These are phyloP conservation scores for Varanus salvator DNA, from an alignment of 2,113 vertebrate species.

Conservation along the genomic window DNA sequence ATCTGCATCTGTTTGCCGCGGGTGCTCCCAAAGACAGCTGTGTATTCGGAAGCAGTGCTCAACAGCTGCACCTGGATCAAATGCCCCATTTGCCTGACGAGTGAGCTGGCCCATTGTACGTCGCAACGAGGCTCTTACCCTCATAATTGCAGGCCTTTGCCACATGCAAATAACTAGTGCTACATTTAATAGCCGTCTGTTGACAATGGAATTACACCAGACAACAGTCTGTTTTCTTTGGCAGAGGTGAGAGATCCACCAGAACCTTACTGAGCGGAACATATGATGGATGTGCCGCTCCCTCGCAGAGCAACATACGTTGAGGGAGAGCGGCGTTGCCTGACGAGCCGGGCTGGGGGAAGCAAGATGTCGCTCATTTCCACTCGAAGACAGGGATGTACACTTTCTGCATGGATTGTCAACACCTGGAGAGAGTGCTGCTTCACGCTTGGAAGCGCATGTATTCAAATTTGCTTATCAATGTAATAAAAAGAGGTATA, in stretches of 20 bases:
- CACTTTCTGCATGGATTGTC: conserved; percentile 49
- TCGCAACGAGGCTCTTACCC: neutral
- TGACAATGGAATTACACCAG: neutral
- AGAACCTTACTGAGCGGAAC: conserved; percentile 50
- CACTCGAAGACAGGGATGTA: conserved; percentile 23
- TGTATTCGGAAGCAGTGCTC: neutral
- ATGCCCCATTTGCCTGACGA: conserved; percentile 10
- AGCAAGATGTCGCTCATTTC: conserved; percentile 21
- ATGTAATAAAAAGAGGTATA: conserved; percentile 58
- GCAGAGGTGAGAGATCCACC: conserved; percentile 42
- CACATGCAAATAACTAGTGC: neutral
- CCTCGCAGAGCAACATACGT: conserved; percentile 8
- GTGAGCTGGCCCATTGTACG: neutral
- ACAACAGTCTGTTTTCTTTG: conserved; percentile 48
- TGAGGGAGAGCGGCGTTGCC: conserved; percentile 20
- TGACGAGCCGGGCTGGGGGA: conserved; percentile 28
- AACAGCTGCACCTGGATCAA: neutral
- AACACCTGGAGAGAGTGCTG: conserved; percentile 25
- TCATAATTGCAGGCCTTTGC: neutral
- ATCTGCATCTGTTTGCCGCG: neutral
- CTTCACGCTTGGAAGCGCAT: conserved; percentile 44
- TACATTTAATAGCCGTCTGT: neutral
- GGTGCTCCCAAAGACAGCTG: neutral
- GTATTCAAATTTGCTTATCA: conserved; percentile 53
- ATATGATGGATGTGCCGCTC: conserved; percentile 1